Conservation (phyloP, 2,888 invertebrate genomes). For the Drosophila kokeensis region DNA sequence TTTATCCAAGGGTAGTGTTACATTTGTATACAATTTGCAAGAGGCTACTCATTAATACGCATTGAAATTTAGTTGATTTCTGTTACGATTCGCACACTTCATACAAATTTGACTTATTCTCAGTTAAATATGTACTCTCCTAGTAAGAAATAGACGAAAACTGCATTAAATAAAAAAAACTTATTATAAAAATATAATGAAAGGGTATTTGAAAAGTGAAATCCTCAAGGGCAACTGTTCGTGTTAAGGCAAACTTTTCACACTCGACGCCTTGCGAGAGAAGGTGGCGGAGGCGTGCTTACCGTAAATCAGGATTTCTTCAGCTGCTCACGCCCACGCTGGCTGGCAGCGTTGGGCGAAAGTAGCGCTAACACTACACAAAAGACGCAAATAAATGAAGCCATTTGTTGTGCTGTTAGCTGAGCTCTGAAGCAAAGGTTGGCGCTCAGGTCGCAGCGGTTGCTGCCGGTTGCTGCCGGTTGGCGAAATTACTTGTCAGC, state of each 20-base stretch:
- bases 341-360: slow-evolving; percentile 40
- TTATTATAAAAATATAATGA: not conserved
- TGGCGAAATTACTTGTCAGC: slow-evolving; percentile 65
- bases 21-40: not conserved
- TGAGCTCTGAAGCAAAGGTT: slow-evolving; percentile 75
- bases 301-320: slow-evolving; percentile 68
- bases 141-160: not conserved
- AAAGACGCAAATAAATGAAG: slow-evolving; percentile 81
- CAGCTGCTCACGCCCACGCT: slow-evolving; percentile 24
- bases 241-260: slow-evolving; percentile 59
- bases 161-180: not conserved
- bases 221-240: not conserved
- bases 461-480: slow-evolving; percentile 39
- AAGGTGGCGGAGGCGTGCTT: slow-evolving; percentile 6
- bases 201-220: slow-evolving; percentile 7
- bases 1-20: not conserved
- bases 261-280: slow-evolving; percentile 35
- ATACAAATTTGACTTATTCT: not conserved
- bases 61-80: not conserved
- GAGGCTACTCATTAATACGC: not conserved
- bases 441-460: slow-evolving; percentile 26
- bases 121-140: not conserved
- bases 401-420: slow-evolving; percentile 78
- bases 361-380: slow-evolving; percentile 70
- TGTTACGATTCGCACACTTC: not conserved